phyloP scores from a whole-genome alignment of 2,888 invertebrate species.

The Lasioglossum leucozonium region DNA sequence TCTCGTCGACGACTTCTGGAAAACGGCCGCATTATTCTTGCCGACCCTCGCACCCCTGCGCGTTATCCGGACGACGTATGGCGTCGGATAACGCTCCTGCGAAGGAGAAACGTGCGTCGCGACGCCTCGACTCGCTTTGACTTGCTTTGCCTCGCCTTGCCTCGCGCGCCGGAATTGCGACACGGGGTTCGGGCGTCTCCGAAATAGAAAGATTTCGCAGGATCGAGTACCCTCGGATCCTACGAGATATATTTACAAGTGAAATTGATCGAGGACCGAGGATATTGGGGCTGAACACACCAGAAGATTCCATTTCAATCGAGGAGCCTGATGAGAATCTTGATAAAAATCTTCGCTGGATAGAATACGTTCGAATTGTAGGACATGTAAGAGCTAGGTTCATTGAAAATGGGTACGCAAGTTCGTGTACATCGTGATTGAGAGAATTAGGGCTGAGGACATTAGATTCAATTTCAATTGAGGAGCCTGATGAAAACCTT shows the following conservation, averaged over 20 bases:
- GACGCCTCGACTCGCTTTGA: not conserved
- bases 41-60: slow-evolving; percentile 61
- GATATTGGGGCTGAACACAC: not conserved
- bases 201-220: slow-evolving; percentile 29
- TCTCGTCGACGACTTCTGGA: slow-evolving; percentile 66
- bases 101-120: slow-evolving; percentile 48
- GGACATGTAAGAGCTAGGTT: too few relatives aligned
- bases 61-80: slow-evolving; percentile 70
- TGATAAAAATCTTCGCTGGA: not conserved
- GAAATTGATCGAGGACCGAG: not conserved
- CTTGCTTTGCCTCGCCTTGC: not conserved
- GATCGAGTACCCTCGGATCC: not conserved
- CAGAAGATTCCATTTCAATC: not conserved
- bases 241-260: not conserved
- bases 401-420: too few relatives aligned
- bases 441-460: too few relatives aligned
- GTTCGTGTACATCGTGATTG: too few relatives aligned
- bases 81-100: slow-evolving; percentile 66
- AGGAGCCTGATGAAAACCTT: too few relatives aligned
- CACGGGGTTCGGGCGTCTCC: not conserved
- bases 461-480: too few relatives aligned
- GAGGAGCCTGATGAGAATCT: not conserved
- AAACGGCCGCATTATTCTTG: slow-evolving; percentile 75
- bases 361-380: too few relatives aligned
- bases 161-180: not conserved